Evolutionary conservation across 2,797 vertebrate genomes (phyloP), one percentile per base, ranked within the genome.

Genomic region (Poecilia velifera): DNA sequence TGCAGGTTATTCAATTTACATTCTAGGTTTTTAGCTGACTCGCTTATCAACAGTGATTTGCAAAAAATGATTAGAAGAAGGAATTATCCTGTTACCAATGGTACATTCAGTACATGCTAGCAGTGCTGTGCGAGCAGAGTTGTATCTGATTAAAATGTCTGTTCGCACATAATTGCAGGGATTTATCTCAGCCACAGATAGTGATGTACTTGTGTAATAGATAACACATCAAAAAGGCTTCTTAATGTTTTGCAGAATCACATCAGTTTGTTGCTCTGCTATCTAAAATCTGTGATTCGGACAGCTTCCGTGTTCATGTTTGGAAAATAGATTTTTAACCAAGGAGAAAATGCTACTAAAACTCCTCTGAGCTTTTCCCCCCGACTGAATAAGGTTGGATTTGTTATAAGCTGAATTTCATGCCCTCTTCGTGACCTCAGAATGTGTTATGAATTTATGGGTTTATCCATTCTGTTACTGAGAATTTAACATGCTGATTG

Each of bases 1-100:
- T 90, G 86, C 88, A 86, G 81, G 85, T 91, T 91, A 90, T 88
- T 92, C 71, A 85, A 87, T 91, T 91, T 87, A 84, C 81, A 86
- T 87, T 87, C 87, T 81, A 76, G 84, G 82, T 89, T 72, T 90
- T 92, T 92, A 90, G 86, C 82, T 80, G 83, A 76, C 47, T 84
- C 53, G 75, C 84, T 92, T 86, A 89, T 89, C 47, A 36, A 68
- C 49, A 80, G 47, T 75, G 88, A 89, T 75, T 81, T 64, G 46
- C 76, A 82, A 78, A 81, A 81, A 83, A 76, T 79, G 64, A 81
- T 71, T 77, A 73, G 71, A 68, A 72, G 81, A 49, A 62, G 14
- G 66, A 53, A 76, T 84, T 55, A 36, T 51, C 34, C 12, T 82
- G 85, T 73, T 79, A 36, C 76, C 41, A 25, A 31, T 64, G 70